These are phyloP conservation scores for Syndactyla subalaris DNA, from an alignment of 2,797 vertebrate species.

Conservation along the genomic window DNA sequence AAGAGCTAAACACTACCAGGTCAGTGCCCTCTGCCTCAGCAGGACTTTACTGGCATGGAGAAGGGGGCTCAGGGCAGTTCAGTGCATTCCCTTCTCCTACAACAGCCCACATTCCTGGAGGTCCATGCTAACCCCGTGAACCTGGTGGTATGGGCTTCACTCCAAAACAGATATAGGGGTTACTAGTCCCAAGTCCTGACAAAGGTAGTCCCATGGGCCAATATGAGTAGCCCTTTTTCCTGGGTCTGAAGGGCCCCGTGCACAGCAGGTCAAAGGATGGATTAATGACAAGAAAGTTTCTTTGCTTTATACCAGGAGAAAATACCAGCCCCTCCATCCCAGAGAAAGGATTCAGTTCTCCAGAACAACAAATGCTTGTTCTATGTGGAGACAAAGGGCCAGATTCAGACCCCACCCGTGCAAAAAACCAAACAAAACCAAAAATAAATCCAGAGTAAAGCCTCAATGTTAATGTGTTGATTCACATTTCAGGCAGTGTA, in stretches of 20 bases:
- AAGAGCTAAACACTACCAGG: neutral
- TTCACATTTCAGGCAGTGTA: neutral
- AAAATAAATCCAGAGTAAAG: neutral
- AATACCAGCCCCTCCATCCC: neutral
- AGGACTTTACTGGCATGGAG: neutral
- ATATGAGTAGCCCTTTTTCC: neutral
- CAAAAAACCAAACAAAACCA: too few species aligned
- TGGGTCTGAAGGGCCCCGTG: rapidly evolving
- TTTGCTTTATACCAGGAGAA: neutral
- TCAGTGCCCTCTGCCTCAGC: neutral
- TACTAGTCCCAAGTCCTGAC: neutral
- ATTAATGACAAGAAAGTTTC: neutral
- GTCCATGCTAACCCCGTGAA: rapidly evolving
- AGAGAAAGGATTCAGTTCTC: neutral
- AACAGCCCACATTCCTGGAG: rapidly evolving
- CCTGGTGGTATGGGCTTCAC: neutral
- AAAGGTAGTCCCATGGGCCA: neutral
- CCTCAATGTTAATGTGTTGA: neutral
- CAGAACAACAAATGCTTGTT: neutral
- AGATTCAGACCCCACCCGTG: neutral
- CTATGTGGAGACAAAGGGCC: neutral
- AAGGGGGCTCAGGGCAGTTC: neutral
- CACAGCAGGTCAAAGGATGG: neutral
- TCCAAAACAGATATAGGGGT: rapidly evolving
- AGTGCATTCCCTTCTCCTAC: neutral